Conservation (phyloP, 2,113 vertebrate species). For the Macrotis lagotis region DNA sequence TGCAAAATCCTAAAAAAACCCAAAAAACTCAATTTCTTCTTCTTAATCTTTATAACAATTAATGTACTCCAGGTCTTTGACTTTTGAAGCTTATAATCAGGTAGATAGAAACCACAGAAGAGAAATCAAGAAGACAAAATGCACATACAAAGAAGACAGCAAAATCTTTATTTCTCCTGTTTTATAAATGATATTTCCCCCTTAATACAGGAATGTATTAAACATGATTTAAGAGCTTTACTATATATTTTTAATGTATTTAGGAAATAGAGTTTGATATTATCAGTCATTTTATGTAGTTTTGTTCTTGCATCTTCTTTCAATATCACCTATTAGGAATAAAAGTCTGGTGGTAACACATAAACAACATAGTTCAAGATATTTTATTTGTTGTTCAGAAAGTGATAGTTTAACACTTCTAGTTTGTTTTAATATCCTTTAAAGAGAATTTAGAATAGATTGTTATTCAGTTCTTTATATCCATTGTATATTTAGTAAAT, state of each 20-base stretch:
- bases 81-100: conserved; percentile 1
- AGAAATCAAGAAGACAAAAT: conserved; percentile 44
- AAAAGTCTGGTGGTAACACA: neutral
- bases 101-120: neutral
- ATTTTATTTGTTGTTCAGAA: conserved; percentile 10
- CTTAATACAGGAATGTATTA: too few relatives aligned
- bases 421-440: conserved; percentile 31
- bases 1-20: too few relatives aligned
- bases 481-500: conserved; percentile 19
- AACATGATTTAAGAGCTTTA: too few relatives aligned
- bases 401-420: neutral
- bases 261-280: neutral
- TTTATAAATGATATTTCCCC: too few relatives aligned
- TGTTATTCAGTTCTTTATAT: conserved; percentile 13
- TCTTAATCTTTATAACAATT: conserved; percentile 39
- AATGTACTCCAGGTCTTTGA: neutral
- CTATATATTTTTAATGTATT: too few relatives aligned
- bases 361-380: neutral
- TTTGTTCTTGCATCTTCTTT: conserved; percentile 22
- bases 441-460: conserved; percentile 50
- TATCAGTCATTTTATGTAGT: conserved; percentile 20
- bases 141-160: neutral
- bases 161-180: neutral
- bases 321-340: conserved; percentile 34
- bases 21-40: neutral